These are phyloP conservation scores for Cyprinodon diabolis DNA, from an alignment of 2,797 vertebrate species.

Conservation along the genomic window DNA sequence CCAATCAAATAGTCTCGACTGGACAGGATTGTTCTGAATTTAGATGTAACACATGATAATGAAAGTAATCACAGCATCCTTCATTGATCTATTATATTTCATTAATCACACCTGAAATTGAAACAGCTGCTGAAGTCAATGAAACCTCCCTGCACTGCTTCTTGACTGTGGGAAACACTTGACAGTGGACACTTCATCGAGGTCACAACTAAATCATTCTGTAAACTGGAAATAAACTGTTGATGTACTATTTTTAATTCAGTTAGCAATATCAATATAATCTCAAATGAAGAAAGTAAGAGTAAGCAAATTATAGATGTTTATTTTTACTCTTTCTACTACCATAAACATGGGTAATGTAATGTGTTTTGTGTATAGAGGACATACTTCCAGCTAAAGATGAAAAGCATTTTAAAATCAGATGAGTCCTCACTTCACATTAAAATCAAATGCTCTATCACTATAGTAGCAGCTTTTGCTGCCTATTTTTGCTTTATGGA, in stretches of 20 bases:
- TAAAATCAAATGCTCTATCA: neutral
- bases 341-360: neutral
- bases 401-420: neutral
- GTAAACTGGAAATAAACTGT: neutral
- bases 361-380: neutral
- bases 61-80: neutral
- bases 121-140: constrained; percentile 6
- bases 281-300: neutral
- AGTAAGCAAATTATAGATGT: neutral
- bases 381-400: neutral
- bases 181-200: neutral
- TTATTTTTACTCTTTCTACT: neutral
- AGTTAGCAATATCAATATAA: neutral
- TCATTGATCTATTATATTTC: neutral
- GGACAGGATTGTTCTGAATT: neutral
- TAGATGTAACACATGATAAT: neutral
- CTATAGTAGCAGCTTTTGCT: neutral
- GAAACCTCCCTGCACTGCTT: neutral
- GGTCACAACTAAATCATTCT: constrained; percentile 7
- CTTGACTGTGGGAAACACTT: neutral
- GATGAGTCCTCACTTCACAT: neutral
- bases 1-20: neutral
- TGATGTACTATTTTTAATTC: neutral
- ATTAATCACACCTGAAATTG: neutral
- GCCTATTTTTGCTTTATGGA: neutral